Evolutionary conservation across 2,888 invertebrate species (phyloP).

Genomic region (Apamea crenata): DNA sequence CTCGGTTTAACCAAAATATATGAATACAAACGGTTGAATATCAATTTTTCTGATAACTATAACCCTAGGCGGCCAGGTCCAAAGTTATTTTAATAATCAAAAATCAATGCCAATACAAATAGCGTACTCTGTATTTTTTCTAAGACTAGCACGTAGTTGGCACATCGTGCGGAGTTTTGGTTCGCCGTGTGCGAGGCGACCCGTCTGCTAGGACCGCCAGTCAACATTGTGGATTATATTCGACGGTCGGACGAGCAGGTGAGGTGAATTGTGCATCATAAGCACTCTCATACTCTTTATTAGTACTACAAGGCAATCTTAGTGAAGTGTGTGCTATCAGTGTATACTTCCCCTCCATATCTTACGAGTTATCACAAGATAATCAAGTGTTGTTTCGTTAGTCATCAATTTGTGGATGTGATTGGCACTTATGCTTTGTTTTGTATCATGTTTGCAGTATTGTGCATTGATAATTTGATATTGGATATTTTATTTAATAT

Average conservation of each 20-base stretch:
- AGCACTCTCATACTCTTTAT: constrained; percentile 1
- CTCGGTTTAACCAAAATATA: not conserved
- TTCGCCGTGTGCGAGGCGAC: constrained; percentile 17
- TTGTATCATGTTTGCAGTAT: constrained; percentile 17
- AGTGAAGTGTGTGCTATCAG: constrained; percentile 44
- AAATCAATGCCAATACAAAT: constrained; percentile 39
- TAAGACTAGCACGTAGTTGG: constrained; percentile 36
- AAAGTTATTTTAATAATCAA: constrained; percentile 5
- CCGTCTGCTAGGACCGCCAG: constrained; percentile 47
- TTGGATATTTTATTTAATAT: not conserved
- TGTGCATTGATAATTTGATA: constrained; percentile 28
- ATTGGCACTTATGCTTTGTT: constrained; percentile 26
- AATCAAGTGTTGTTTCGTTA: constrained; percentile 17
- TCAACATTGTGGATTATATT: constrained; percentile 54
- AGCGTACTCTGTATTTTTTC: constrained; percentile 41
- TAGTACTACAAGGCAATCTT: constrained; percentile 21
- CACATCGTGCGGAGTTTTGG: constrained; percentile 52
- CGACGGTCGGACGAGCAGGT: constrained; percentile 53
- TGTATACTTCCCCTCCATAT: constrained; percentile 31
- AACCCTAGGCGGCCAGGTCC: not conserved
- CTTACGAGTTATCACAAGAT: constrained; percentile 20
- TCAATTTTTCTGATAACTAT: not conserved
- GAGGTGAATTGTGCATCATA: constrained; percentile 35
- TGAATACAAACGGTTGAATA: not conserved
- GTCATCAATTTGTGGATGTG: constrained; percentile 19